phyloP scores from a whole-genome alignment of 2,888 invertebrate species.

The Platerodrilus igneus region DNA sequence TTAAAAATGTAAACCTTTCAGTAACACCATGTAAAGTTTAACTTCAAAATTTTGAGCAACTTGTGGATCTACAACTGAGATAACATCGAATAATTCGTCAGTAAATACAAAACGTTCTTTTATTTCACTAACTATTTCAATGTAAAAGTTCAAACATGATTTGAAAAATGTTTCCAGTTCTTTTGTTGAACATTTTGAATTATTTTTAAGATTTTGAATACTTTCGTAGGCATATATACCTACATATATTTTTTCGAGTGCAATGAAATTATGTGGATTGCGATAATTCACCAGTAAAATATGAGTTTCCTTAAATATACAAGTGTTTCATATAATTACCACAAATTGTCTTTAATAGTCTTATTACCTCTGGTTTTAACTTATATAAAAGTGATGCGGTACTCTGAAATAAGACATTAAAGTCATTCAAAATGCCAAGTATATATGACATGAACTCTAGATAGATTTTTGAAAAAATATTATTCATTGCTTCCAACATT shows the following conservation, averaged over 20 bases:
- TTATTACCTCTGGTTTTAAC: too few relatives aligned
- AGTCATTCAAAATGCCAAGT: conserved; percentile 28
- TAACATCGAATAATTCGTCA: conserved; percentile 24
- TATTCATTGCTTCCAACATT: conserved; percentile 28
- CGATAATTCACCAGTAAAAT: conserved; percentile 14
- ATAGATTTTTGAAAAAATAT: conserved; percentile 32
- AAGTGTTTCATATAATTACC: conserved; percentile 18
- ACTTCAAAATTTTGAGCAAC: conserved; percentile 19
- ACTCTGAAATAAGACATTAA: conserved; percentile 31
- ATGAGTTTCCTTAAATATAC: conserved; percentile 8
- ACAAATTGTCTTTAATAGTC: conserved; percentile 21
- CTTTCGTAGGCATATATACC: too few relatives aligned
- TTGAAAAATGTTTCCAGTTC: conserved; percentile 5
- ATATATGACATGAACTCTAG: conserved; percentile 32
- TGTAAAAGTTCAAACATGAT: conserved; percentile 9
- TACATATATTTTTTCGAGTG: too few relatives aligned
- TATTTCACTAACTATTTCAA: conserved; percentile 11
- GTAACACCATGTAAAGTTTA: conserved; percentile 18
- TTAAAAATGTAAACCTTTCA: conserved; percentile 23
- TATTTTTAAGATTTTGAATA: too few relatives aligned
- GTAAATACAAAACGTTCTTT: conserved; percentile 21
- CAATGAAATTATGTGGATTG: conserved; percentile 14
- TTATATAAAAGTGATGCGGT: conserved; percentile 27
- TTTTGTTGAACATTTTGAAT: too few relatives aligned
- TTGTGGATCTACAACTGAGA: conserved; percentile 21